These are phyloP conservation scores for Vannuccia rotundouncinata DNA, from an alignment of 2,888 invertebrate genomes.

Conservation along the genomic window DNA sequence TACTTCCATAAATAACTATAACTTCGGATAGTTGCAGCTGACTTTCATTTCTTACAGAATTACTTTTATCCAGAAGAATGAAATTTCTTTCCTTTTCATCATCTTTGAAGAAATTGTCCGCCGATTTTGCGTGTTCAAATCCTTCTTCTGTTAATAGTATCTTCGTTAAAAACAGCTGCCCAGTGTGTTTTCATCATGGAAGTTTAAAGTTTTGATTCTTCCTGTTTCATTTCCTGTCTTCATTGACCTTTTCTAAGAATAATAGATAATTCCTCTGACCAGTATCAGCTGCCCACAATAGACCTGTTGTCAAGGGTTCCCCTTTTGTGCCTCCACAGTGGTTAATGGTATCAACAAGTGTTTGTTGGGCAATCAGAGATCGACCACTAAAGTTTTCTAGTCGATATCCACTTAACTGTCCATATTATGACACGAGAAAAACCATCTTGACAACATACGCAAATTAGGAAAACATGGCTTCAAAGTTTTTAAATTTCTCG, in stretches of 20 bases:
- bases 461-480: no score
- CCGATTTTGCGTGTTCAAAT: background rate
- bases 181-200: background rate
- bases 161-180: background rate
- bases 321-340: background rate
- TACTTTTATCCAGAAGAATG: background rate
- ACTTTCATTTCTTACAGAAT: background rate
- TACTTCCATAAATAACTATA: background rate
- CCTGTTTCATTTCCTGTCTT: background rate
- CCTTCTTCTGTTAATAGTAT: background rate
- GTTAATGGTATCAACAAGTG: background rate
- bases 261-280: background rate
- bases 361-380: background rate
- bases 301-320: background rate
- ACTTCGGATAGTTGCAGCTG: background rate
- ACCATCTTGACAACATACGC: no score
- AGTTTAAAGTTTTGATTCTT: background rate
- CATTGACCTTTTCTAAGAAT: background rate
- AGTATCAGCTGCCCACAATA: background rate
- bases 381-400: slow-evolving; percentile 62
- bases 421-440: no score
- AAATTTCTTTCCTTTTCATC: background rate
- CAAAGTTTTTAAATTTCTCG: no score
- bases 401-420: no score
- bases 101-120: background rate